Evolutionary conservation across 2,888 invertebrate species (phyloP).

Genomic region (Chrysolina haemoptera): DNA sequence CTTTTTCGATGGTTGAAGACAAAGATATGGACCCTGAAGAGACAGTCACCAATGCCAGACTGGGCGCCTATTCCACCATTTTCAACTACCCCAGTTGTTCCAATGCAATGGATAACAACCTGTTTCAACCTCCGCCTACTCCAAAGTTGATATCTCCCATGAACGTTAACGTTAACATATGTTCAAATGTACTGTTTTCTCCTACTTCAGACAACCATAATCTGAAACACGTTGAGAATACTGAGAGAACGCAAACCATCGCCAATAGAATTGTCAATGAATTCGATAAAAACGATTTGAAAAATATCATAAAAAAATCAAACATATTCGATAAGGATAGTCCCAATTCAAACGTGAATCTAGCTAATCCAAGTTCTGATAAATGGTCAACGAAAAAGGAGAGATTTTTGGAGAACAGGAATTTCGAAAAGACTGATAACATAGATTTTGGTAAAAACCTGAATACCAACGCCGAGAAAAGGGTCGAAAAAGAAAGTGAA

Average conservation of each 20-base stretch:
- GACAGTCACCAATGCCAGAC: conserved; percentile 50
- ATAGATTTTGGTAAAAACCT: conserved; percentile 58
- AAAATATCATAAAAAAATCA: conserved; percentile 54
- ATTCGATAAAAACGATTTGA: conserved; percentile 52
- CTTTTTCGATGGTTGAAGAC: conserved; percentile 52
- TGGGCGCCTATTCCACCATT: conserved; percentile 41
- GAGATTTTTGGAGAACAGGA: conserved; percentile 62
- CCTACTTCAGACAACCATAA: conserved; percentile 45
- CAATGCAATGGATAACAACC: conserved; percentile 51
- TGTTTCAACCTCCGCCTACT: conserved; percentile 43
- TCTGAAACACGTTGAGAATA: conserved; percentile 58
- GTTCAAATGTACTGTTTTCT: conserved; percentile 55
- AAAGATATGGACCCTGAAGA: conserved; percentile 49
- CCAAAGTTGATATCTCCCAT: conserved; percentile 56
- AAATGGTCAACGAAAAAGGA: conserved; percentile 66
- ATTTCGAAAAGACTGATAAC: conserved; percentile 54
- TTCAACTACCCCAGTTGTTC: conserved; percentile 30
- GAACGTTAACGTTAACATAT: conserved; percentile 54
- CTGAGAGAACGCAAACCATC: conserved; percentile 55
- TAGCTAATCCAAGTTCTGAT: conserved; percentile 55
- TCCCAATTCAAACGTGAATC: conserved; percentile 55
- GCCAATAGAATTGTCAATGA: conserved; percentile 51
- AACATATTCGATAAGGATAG: conserved; percentile 58
- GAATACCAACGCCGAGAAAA: conserved; percentile 54
- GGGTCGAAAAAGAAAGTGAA: conserved; percentile 55